Evolutionary conservation across 2,888 invertebrate species (phyloP).

Genomic region (Cephonodes hylas): DNA sequence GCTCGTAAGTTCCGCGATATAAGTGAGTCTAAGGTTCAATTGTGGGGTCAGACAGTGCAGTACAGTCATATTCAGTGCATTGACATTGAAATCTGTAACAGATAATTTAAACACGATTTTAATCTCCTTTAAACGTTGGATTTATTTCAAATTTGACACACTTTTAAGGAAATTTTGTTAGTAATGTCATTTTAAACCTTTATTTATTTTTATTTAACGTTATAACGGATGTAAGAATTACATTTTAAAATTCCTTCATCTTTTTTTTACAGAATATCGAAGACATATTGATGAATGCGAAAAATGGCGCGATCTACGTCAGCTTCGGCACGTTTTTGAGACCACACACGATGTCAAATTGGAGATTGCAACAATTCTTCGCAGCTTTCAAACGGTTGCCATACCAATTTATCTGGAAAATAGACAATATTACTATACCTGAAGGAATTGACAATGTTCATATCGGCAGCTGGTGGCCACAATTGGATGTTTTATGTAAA

Average conservation of each 20-base stretch:
- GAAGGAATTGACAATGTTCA: conserved; percentile 81
- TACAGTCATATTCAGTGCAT: no score
- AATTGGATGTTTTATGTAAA: conserved; percentile 85
- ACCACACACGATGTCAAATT: conserved; percentile 80
- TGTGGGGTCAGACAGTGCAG: no score
- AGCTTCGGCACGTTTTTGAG: conserved; percentile 88
- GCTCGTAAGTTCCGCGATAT: no score
- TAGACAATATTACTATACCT: conserved; percentile 82
- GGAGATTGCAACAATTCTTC: conserved; percentile 80
- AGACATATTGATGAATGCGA: conserved; percentile 81
- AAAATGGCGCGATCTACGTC: conserved; percentile 85
- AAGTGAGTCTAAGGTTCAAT: no score
- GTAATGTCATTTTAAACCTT: no score
- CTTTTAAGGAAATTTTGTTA: no score
- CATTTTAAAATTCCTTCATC: not conserved
- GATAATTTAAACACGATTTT: no score
- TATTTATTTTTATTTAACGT: no score
- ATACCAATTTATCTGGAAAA: conserved; percentile 87
- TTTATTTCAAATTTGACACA: no score
- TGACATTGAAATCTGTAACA: no score
- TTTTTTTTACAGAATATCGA: conserved; percentile 74
- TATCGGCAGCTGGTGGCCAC: conserved; percentile 84
- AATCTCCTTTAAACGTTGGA: no score
- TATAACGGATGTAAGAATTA: no score
- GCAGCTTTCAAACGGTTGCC: conserved; percentile 82